Evolutionary conservation across 2,797 vertebrate genomes (phyloP), one percentile per base, ranked within the genome.

Genomic region (Masticophis lateralis): DNA sequence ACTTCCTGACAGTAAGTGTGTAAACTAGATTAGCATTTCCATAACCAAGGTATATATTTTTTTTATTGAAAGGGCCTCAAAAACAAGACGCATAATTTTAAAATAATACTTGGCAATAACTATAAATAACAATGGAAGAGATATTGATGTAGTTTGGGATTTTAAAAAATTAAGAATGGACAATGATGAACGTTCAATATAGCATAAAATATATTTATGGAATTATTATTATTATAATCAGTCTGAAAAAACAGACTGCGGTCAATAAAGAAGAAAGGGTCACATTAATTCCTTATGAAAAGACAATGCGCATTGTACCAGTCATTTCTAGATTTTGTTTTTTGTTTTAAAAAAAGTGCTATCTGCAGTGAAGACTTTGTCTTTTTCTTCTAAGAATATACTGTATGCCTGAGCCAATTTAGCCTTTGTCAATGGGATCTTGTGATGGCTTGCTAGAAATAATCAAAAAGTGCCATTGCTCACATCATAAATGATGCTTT

Each of bases 191-290:
- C 20, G 13, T 51, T 92, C 94, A 94, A 93, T 90, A 60, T 69
- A 32, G 63, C 92, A 61, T 74, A 69, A 95, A 96, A 94, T 92
- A 94, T 94, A 94, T 94, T 88, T 57, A 57, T 2, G 5, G 0
- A 74, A 91, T 86, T 96, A 20, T 28, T 32, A 28, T 27, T 53
- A 25, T 91, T 5, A 96, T 37, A n/a, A 91, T 95, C 93, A 92
- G 63, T 91, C 92, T 96, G 95, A 86, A 91, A 96, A 74, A 74
- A 87, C 94, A 97, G 95, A 93, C 55, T 87, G 74, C 13, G 91
- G 83, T 66, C 43, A 89, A 89, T 61, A 92, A 93, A 47, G 83
- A 60, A 74, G 87, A 66, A 86, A 88, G 43, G 86, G 91, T 60
- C 74, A 94, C 0, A 0, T 59, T 83, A 37, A 92, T 86, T 91